Evolutionary conservation across 2,888 invertebrate genomes (phyloP).

Genomic region (Zygaena filipendulae): DNA sequence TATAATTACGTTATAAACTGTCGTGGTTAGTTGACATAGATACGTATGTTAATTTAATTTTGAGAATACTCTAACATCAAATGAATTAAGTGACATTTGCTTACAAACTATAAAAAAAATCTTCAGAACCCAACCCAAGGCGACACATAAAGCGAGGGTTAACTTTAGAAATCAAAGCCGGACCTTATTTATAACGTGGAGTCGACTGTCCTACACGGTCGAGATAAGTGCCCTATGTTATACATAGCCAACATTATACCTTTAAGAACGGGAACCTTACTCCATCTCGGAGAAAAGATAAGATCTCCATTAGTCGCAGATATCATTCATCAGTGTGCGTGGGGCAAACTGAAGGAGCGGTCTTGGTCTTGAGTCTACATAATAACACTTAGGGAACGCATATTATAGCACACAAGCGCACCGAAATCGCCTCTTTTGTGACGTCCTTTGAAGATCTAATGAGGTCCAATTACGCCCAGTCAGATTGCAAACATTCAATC

Average conservation of each 20-base stretch:
- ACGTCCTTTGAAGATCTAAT: too few species aligned
- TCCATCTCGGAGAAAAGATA: constrained; percentile 49
- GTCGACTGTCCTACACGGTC: constrained; percentile 38
- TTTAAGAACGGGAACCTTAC: constrained; percentile 49
- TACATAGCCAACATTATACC: constrained; percentile 53
- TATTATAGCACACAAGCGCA: constrained; percentile 30
- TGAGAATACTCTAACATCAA: too few species aligned
- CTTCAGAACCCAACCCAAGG: constrained; percentile 39
- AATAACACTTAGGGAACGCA: constrained; percentile 42
- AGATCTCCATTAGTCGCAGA: constrained; percentile 60
- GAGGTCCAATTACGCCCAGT: too few species aligned
- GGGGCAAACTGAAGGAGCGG: constrained; percentile 31
- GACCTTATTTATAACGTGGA: constrained; percentile 58
- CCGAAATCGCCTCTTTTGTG: constrained; percentile 30
- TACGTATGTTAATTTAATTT: too few species aligned
- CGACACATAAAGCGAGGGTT: constrained; percentile 43
- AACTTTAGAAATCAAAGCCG: constrained; percentile 61
- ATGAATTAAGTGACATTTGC: constrained; percentile 53
- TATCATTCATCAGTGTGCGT: constrained; percentile 56
- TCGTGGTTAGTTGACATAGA: too few species aligned
- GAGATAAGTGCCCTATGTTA: constrained; percentile 51
- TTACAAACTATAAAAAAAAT: constrained; percentile 54
- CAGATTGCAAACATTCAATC: too few species aligned
- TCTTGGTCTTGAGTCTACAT: constrained; percentile 29
- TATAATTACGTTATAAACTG: too few species aligned